A percentile compares a stretch with the other conserved stretches of the same genome.
Conservation (phyloP, 2,797 vertebrate species). For the Serranus cabrilla region DNA sequence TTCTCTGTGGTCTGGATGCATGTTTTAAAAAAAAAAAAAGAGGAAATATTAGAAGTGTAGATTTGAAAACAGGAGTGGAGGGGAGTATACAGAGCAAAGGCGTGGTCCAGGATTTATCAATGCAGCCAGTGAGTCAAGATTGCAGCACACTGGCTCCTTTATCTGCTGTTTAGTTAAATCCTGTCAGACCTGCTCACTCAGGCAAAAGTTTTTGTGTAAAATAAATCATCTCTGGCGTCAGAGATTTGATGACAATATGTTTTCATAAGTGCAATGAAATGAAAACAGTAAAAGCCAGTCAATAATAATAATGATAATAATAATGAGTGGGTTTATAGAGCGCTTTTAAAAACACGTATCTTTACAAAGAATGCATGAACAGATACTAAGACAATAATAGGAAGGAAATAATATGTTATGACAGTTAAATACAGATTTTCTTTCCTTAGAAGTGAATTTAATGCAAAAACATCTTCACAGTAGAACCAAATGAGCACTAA, state of each 20-base stretch:
- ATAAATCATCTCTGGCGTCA: too few relatives aligned
- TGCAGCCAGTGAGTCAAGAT: constrained; percentile 30
- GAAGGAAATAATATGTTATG: too few relatives aligned
- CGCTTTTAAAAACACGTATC: too few relatives aligned
- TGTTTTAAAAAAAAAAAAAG: neutral
- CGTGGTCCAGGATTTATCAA: constrained; percentile 26
- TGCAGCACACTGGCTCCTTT: constrained; percentile 32
- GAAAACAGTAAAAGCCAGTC: too few relatives aligned
- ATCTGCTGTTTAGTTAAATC: constrained; percentile 18
- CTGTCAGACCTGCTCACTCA: constrained; percentile 36
- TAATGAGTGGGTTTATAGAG: too few relatives aligned
- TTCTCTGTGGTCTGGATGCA: constrained; percentile 64
- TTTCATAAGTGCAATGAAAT: neutral
- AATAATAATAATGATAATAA: too few relatives aligned
- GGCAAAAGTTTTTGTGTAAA: too few relatives aligned
- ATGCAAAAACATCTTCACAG: neutral
- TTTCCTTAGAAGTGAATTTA: neutral
- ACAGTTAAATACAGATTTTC: neutral
- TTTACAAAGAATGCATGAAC: too few relatives aligned
- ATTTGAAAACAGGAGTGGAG: neutral
- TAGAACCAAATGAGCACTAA: neutral
- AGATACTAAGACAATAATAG: too few relatives aligned
- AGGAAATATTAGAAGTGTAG: neutral
- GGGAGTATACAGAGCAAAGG: constrained; percentile 26
- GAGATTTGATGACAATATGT: neutral